These are phyloP conservation scores for Brenthis ino DNA, from an alignment of 2,888 invertebrate genomes.

Conservation along the genomic window DNA sequence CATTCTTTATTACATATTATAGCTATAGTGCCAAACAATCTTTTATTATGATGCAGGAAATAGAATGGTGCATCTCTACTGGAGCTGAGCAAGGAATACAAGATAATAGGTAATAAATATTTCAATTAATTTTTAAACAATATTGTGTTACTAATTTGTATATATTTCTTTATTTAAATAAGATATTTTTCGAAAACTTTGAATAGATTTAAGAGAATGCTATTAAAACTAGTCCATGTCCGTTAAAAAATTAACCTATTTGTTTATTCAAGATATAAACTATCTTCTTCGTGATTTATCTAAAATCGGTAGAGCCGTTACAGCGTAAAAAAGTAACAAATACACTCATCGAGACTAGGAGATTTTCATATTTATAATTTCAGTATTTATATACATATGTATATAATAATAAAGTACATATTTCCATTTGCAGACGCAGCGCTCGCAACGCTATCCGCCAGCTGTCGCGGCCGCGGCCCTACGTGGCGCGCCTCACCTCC, in stretches of 20 bases:
- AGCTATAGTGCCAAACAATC: not conserved
- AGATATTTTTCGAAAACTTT: too few species aligned
- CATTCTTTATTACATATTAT: not conserved
- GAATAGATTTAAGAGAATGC: too few species aligned
- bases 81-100: constrained; percentile 57
- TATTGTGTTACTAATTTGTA: not conserved
- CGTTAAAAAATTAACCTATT: too few species aligned
- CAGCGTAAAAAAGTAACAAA: too few species aligned
- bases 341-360: too few species aligned
- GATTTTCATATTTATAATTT: too few species aligned
- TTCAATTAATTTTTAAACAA: not conserved
- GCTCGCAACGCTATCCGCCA: constrained; percentile 49
- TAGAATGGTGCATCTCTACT: constrained; percentile 66
- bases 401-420: not conserved
- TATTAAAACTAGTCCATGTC: too few species aligned
- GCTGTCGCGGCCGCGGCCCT: constrained; percentile 55
- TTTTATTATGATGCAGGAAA: constrained; percentile 45
- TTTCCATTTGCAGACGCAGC: constrained; percentile 43
- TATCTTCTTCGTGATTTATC: too few species aligned
- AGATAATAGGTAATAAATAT: constrained; percentile 58
- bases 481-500: constrained; percentile 57
- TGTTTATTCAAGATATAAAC: too few species aligned
- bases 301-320: too few species aligned
- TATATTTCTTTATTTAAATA: too few species aligned
- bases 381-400: too few species aligned